A percentile compares a stretch with the other conserved stretches of the same genome.
Evolutionary conservation across 2,797 vertebrate species (phyloP).

Genomic region (Microtus obscurus): DNA sequence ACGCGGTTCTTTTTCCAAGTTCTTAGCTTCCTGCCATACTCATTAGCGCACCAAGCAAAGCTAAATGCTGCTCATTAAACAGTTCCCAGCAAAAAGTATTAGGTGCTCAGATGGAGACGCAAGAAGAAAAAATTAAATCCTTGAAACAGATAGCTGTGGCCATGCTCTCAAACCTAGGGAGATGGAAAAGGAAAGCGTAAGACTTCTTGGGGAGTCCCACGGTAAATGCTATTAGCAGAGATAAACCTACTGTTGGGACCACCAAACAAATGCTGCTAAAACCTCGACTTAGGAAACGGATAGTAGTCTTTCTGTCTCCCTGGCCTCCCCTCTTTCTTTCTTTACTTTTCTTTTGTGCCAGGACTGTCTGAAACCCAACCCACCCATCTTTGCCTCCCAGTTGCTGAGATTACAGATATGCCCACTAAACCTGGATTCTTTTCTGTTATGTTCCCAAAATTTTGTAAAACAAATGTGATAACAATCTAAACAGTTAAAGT

Average conservation of each 20-base stretch:
- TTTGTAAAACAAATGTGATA: conserved; percentile 25
- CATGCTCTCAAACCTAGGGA: conserved; percentile 17
- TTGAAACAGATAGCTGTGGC: conserved; percentile 5
- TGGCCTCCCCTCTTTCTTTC: neutral
- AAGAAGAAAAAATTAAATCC: conserved; percentile 23
- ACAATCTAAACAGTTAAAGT: conserved; percentile 9
- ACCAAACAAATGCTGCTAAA: conserved; percentile 3
- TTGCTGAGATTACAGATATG: neutral
- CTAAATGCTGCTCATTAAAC: conserved; percentile 17
- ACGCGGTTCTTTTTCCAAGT: conserved; percentile 16
- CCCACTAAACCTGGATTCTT: neutral
- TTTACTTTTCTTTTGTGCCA: neutral
- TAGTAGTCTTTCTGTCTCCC: neutral
- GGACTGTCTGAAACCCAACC: neutral
- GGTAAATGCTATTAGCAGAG: conserved; percentile 16
- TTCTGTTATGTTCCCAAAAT: conserved; percentile 11
- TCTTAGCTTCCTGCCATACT: conserved; percentile 41
- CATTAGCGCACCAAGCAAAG: conserved; percentile 50
- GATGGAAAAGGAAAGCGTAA: conserved; percentile 20
- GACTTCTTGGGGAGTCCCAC: conserved; percentile 21
- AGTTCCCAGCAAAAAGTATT: conserved; percentile 56
- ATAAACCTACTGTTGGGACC: neutral
- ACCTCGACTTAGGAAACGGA: neutral
- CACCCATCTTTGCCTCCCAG: neutral
- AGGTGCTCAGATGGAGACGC: neutral